These are phyloP conservation scores for cat (Felis catus) DNA, from an alignment of 2,113 vertebrate genomes.

Conservation along the genomic window DNA sequence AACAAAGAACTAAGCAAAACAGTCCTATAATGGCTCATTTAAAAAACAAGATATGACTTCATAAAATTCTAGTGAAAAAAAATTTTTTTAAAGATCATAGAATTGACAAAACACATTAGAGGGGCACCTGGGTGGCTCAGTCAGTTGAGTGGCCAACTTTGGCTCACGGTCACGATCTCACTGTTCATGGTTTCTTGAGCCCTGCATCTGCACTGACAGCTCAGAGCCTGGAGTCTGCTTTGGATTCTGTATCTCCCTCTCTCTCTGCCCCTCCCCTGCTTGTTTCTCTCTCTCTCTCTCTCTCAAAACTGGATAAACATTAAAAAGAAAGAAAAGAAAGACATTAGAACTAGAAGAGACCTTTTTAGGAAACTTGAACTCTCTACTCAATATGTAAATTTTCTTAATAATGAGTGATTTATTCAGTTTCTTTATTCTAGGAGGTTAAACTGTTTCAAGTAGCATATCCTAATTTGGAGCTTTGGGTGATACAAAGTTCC, in stretches of 20 bases:
- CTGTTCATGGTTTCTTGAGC: too few species aligned
- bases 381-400: background rate
- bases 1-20: slow-evolving; percentile 13
- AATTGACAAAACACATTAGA: background rate
- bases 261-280: too few species aligned
- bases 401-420: background rate
- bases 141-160: too few species aligned
- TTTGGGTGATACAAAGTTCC: slow-evolving; percentile 1
- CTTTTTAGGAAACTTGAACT: slow-evolving; percentile 15
- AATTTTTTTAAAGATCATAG: background rate
- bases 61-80: slow-evolving; percentile 43
- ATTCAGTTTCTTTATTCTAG: background rate
- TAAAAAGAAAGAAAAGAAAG: background rate
- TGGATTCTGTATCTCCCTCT: too few species aligned
- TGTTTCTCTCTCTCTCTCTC: too few species aligned
- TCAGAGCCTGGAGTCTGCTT: too few species aligned
- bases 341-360: background rate
- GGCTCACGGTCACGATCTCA: too few species aligned
- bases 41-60: slow-evolving; percentile 13
- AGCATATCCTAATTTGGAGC: background rate
- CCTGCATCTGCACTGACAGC: too few species aligned
- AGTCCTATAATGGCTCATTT: background rate
- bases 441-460: background rate
- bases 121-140: too few species aligned
- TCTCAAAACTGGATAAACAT: too few species aligned